phyloP scores from a whole-genome alignment of 1,140 invertebrate species.

The Panulirus ornatus region DNA sequence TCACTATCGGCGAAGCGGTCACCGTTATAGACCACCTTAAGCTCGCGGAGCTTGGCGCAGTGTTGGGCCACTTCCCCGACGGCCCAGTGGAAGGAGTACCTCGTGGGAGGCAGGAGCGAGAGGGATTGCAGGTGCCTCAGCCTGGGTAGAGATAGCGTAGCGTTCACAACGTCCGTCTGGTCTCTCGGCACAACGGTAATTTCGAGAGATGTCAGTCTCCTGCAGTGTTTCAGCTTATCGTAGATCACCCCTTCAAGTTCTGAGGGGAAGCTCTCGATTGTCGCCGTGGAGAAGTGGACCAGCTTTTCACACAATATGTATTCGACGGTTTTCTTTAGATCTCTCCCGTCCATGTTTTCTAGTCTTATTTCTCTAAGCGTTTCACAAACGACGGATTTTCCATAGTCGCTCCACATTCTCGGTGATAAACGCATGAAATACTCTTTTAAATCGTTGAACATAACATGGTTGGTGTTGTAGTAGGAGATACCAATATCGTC shows the following conservation, averaged over 20 bases:
- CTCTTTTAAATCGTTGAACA: background rate
- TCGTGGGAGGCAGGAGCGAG: constrained; percentile 28
- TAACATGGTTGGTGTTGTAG: background rate
- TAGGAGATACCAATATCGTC: background rate
- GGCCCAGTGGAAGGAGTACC: constrained; percentile 60
- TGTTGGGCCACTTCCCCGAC: constrained; percentile 26
- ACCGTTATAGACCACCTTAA: constrained; percentile 54
- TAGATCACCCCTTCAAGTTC: constrained; percentile 24
- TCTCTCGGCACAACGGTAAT: constrained; percentile 17
- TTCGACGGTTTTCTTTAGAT: constrained; percentile 23
- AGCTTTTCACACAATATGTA: constrained; percentile 50
- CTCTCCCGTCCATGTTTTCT: background rate
- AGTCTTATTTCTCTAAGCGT: background rate
- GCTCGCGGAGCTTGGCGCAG: constrained; percentile 12
- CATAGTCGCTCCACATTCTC: constrained; percentile 34
- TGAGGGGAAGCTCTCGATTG: constrained; percentile 26
- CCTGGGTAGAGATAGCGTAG: constrained; percentile 11
- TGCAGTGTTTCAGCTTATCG: constrained; percentile 35
- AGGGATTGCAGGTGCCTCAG: constrained; percentile 34
- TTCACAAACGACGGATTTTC: background rate
- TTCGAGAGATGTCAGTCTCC: constrained; percentile 24
- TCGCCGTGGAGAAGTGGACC: constrained; percentile 30
- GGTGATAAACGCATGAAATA: constrained; percentile 22
- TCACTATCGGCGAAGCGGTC: constrained; percentile 12
- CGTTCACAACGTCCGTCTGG: background rate